A percentile compares a stretch with the other conserved stretches of the same genome.
These are phyloP conservation scores for Erythrolamprus reginae DNA, from an alignment of 2,113 vertebrate species.

Conservation along the genomic window DNA sequence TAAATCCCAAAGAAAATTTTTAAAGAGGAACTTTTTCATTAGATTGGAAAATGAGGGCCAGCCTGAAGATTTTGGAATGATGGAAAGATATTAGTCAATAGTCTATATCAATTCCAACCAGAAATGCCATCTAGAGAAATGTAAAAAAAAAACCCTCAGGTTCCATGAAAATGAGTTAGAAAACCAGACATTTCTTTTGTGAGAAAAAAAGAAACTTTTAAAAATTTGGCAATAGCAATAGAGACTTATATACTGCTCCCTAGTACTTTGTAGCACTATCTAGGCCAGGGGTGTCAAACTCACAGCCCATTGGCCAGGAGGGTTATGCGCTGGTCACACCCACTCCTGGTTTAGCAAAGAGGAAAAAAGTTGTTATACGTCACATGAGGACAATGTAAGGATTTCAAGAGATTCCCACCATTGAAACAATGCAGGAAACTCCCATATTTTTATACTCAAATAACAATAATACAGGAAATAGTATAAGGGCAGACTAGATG, in stretches of 20 bases:
- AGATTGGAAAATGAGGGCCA: neutral
- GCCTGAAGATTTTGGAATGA: neutral
- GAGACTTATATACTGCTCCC: too few species aligned
- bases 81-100: neutral
- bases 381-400: too few species aligned
- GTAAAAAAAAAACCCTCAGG: neutral
- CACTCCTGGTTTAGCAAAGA: too few species aligned
- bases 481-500: too few species aligned
- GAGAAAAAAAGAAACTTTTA: neutral
- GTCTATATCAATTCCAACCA: neutral
- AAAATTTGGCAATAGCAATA: neutral
- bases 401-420: neutral
- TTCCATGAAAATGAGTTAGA: neutral
- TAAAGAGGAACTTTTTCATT: neutral
- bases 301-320: too few species aligned
- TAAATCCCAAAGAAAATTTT: neutral
- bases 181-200: neutral
- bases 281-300: too few species aligned
- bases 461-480: neutral
- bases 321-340: too few species aligned
- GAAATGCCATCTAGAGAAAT: neutral
- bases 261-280: too few species aligned
- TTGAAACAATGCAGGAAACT: neutral
- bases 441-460: neutral
- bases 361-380: too few species aligned